A percentile compares a stretch with the other conserved stretches of the same genome.
Conservation (phyloP, 1,140 invertebrate genomes). For the Cyrtorhinus lividipennis region DNA sequence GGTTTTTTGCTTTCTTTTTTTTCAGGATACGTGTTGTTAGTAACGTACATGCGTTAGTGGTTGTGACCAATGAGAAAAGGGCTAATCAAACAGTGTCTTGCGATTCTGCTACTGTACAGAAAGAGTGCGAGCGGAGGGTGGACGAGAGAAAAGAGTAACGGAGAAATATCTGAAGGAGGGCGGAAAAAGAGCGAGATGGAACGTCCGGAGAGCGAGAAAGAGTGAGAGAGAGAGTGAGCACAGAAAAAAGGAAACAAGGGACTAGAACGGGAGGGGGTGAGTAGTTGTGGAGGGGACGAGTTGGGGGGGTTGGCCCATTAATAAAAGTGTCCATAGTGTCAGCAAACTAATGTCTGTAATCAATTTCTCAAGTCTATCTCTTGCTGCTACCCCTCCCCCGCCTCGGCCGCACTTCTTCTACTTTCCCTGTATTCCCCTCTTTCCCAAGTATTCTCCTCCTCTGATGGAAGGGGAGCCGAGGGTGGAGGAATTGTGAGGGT, state of each 20-base stretch:
- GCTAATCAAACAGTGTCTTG: neutral
- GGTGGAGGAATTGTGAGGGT: neutral
- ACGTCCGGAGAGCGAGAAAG: neutral
- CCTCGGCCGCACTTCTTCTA: neutral
- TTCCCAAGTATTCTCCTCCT: neutral
- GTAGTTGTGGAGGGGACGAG: constrained; percentile 4
- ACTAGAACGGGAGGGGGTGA: constrained; percentile 12
- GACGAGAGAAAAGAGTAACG: neutral
- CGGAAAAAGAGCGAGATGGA: neutral
- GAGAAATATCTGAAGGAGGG: neutral
- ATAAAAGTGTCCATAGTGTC: constrained; percentile 27
- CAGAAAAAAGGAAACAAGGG: constrained; percentile 15
- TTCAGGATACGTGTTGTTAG: neutral
- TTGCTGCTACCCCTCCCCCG: constrained; percentile 18
- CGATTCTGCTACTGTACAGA: neutral
- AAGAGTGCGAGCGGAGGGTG: neutral
- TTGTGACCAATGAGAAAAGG: neutral
- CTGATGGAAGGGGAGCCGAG: neutral
- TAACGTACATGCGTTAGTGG: neutral
- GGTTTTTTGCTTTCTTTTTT: neutral
- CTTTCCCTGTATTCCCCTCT: neutral
- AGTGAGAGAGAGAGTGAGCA: too few species aligned
- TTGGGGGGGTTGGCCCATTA: constrained; percentile 24
- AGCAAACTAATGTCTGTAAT: constrained; percentile 27
- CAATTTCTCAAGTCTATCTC: constrained; percentile 26